A percentile compares a stretch with the other conserved stretches of the same genome.
Conservation (phyloP, 2,888 invertebrate species). For the Catocala fraxini region DNA sequence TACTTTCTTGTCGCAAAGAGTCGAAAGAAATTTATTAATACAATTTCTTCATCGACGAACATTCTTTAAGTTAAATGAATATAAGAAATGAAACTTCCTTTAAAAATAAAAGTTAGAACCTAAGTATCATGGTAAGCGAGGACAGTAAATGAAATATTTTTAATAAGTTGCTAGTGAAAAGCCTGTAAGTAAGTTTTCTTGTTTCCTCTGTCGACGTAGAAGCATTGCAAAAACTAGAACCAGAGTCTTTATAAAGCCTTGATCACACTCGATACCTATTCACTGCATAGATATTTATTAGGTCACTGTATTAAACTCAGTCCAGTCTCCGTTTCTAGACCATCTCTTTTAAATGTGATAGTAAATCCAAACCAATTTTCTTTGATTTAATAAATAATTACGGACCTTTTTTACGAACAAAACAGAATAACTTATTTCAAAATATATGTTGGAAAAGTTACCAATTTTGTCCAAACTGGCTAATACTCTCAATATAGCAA, state of each 20-base stretch:
- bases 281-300: slow-evolving; percentile 17
- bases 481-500: slow-evolving; percentile 43
- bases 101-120: background rate
- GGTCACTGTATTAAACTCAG: slow-evolving; percentile 19
- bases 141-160: slow-evolving; percentile 29
- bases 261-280: slow-evolving; percentile 26
- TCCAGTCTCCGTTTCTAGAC: slow-evolving; percentile 15
- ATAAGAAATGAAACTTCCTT: background rate
- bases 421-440: slow-evolving; percentile 38
- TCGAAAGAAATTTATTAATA: no score
- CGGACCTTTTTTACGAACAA: slow-evolving; percentile 32
- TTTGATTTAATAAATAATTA: slow-evolving; percentile 40
- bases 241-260: slow-evolving; percentile 24
- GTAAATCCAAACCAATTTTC: slow-evolving; percentile 32
- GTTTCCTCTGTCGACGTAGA: slow-evolving; percentile 24
- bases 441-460: slow-evolving; percentile 21
- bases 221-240: slow-evolving; percentile 37
- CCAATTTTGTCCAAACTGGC: slow-evolving; percentile 41
- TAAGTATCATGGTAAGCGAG: background rate
- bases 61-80: background rate
- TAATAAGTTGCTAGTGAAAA: slow-evolving; percentile 28
- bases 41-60: no score
- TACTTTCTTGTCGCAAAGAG: no score
- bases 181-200: slow-evolving; percentile 45
- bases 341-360: slow-evolving; percentile 30